Evolutionary conservation across 2,888 invertebrate species (phyloP), one percentile per base, ranked within the genome.

Genomic region (Chloromyia formosa): DNA sequence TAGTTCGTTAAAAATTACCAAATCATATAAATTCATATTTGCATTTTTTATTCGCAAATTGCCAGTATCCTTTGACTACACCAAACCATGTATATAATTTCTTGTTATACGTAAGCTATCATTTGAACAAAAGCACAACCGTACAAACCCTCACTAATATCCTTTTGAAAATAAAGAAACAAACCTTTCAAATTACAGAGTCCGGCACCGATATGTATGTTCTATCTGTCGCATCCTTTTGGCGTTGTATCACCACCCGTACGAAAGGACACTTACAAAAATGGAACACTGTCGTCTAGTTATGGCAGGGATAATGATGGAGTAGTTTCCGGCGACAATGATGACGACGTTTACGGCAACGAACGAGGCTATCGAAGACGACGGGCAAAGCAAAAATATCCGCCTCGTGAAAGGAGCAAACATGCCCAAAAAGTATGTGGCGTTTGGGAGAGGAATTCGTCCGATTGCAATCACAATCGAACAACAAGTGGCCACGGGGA

Each of bases 181-280:
- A 68, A 53, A 56, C 27, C 69, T n/a, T 73, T 49, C 20, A 64
- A 16, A 71, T 73, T 76, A 16, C 75, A 79, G 79, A 78, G 78
- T 69, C 79, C 79, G 40, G 76, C 87, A 61, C 88, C 88, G 58
- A 84, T 88, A 81, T 88, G 88, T 80, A 80, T 88, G 81, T 88
- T 87, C 82, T 88, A 88, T 84, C 88, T 88, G 84, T 86, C 87
- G 77, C 87, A 88, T 80, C 88, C 88, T 73, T 88, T 88, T 82
- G 88, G 87, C 77, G 87, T 88, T 76, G 87, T 88, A 81, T 87
- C 87, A 1, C 86, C 88, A 14, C 20, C 66, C 14, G 40, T 23
- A 3, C 18, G 16, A n/a, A 66, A 54, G 40, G 66, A 74, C 22
- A 45, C 16, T 18, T 42, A 9, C 53, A 20, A 56, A 58, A 23